Base-by-base conservation (phyloP, 64 coral and sea anemone genomes). In the Montipora capricornis region DNA sequence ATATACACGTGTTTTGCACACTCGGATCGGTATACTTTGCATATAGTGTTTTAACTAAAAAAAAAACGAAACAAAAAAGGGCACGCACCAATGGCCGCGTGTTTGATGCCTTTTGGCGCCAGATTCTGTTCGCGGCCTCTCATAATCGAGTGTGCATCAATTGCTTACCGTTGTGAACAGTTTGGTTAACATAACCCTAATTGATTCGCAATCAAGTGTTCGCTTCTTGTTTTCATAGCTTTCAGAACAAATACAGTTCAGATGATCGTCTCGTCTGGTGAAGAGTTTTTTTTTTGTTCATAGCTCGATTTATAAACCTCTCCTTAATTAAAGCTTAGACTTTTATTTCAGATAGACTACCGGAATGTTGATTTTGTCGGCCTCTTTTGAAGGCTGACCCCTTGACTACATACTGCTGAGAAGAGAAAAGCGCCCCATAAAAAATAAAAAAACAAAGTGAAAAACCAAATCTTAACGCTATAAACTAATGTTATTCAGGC, bases 121-220 rank as follows among this genome's bases (percentile, higher is more conserved):
- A 86, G 49, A 67, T 50, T 9, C 62, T 49, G 20, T 86, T 86
- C 47, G 44, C 82, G 46, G 67, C 82, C 66, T 86, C 82, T 86
- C 46, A 71, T 22, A 19, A 86, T 2, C 44, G 2, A 84, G 46
- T 68, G 4, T 19, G 64, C 80, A 20, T 50, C 45, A 47, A 71
- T 52, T 49, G 66, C 64, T 49, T 71, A 62, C 44, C 82, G 82
- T 46, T 71, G 66, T 86, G 82, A 51, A 5, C 61, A 14, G 15
- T 16, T 76, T 22, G 50, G 29, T 71, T 14, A 5, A 7, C 20
- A 48, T 49, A 51, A 71, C 70, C 82, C 46, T 46, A 16, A 50
- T 71, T 86, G 20, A 50, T 68, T 29, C 49, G 7, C 49, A 26
- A 80, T 80, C 50, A 80, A 58, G 7, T 80, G 6, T 19, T 12